Base-by-base conservation (phyloP, 2,888 invertebrate species). In the Ornithoptera alexandrae region DNA sequence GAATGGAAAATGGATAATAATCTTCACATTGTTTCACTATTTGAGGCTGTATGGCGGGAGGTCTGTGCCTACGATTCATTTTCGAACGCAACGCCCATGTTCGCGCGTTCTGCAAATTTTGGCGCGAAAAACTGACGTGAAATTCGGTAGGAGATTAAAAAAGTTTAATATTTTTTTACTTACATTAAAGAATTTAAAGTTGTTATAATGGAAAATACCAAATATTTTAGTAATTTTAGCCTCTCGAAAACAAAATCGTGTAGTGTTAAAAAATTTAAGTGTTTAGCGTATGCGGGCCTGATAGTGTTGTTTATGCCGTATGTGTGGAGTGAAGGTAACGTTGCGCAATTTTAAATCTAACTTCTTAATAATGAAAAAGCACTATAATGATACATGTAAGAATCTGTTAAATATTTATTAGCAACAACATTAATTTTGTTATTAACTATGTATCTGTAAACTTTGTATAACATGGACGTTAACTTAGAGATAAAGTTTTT, bases 61-160 rank as follows among this genome's bases (percentile, higher is more conserved):
- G 80, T 79, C 80, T 78, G 75, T 79, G 81, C 78, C 74, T 71
- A 65, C 71, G 63, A 71, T 71, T 77, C 76, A 74, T 89, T 86
- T 86, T 84, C 84, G 84, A 82, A 81, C 78, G 80, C 76, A 77
- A 76, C 81, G 86, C 88, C 88, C 89, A 86, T 84, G 88, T 84
- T 79, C 76, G 81, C 85, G 87, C 88, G 88, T 84, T 65, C 82
- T 82, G 84, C 84, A 82, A 81, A 82, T 83, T 81, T 83, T 78
- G 76, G 74, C 75, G 80, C 65, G 72, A 70, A 72, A 72, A 17
- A n/a, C 17, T n/a, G 5, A 39, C 39, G 39, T 39, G 6, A 39
- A 39, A 39, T 39, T 39, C 10, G 39, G 39, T 10, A 7, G 10
- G 10, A 39, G 39, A 39, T 39, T 39, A 53, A 53, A 53, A 53